These are phyloP conservation scores for Haliaeetus leucogaster DNA, from an alignment of 2,113 vertebrate genomes.

Conservation along the genomic window DNA sequence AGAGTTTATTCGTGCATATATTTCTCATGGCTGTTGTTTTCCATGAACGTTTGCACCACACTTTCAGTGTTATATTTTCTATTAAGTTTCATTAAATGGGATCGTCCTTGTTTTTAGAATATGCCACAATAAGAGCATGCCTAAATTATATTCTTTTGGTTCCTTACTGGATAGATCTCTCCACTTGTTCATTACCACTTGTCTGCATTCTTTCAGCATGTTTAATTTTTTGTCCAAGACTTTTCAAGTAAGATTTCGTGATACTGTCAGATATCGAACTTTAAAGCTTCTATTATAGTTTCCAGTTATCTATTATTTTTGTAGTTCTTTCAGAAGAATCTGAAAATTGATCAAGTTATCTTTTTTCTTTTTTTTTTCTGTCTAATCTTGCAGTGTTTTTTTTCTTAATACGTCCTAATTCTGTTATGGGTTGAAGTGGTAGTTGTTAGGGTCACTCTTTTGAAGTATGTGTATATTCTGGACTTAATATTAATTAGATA, in stretches of 20 bases:
- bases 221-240: slow-evolving; percentile 32
- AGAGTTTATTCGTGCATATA: not conserved
- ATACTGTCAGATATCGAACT: slow-evolving; percentile 31
- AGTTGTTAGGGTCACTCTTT: slow-evolving; percentile 26
- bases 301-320: slow-evolving; percentile 49
- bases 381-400: not conserved
- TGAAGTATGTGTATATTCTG: slow-evolving; percentile 9
- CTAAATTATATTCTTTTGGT: not conserved
- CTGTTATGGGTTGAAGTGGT: slow-evolving; percentile 23
- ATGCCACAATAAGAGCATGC: not conserved
- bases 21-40: not conserved
- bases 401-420: not conserved
- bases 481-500: slow-evolving; percentile 44
- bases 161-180: not conserved
- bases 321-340: slow-evolving; percentile 41
- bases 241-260: slow-evolving; percentile 53
- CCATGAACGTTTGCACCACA: rapidly evolving
- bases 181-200: not conserved
- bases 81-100: not conserved
- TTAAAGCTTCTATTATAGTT: slow-evolving; percentile 39
- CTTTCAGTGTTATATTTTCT: not conserved
- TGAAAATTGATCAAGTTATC: slow-evolving; percentile 24
- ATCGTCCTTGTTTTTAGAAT: not conserved
- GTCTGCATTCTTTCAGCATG: not conserved
- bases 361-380: not conserved